Percentiles rank a stretch among this genome's conserved stretches.
Conservation (phyloP, 2,888 invertebrate genomes). For the Patella pellucida region DNA sequence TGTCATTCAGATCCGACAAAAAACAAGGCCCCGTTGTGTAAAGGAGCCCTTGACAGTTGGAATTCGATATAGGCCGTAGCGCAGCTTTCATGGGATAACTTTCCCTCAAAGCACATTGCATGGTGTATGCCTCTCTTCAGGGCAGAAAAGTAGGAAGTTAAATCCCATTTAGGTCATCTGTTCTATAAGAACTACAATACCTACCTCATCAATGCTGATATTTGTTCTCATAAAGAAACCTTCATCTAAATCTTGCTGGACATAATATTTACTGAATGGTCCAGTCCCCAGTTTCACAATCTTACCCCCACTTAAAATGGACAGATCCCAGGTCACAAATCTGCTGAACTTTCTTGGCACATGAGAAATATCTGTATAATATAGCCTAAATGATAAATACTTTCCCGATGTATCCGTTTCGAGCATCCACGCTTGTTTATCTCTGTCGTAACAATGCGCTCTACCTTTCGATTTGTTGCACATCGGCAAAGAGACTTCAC, state of each 20-base stretch:
- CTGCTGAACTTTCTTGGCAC: conserved; percentile 84
- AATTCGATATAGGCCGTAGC: too few species aligned
- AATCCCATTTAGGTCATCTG: too few species aligned
- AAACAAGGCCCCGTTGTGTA: too few species aligned
- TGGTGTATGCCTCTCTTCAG: too few species aligned
- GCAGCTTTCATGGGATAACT: too few species aligned
- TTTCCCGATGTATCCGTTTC: conserved; percentile 85
- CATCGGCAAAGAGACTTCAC: conserved; percentile 74
- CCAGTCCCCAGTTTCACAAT: conserved; percentile 79
- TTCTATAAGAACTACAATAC: conserved; percentile 24
- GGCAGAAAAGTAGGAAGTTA: too few species aligned
- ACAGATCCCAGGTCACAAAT: conserved; percentile 64
- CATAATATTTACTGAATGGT: conserved; percentile 85
- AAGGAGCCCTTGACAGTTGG: too few species aligned
- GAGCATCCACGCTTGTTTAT: conserved; percentile 86
- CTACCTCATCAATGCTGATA: conserved; percentile 81
- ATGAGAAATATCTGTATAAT: conserved; percentile 73
- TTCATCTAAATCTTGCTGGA: conserved; percentile 84
- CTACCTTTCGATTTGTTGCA: conserved; percentile 50
- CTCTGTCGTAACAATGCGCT: conserved; percentile 81
- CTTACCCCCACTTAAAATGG: conserved; percentile 57
- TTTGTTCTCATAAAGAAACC: conserved; percentile 87
- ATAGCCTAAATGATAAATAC: conserved; percentile 81
- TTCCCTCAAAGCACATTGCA: too few species aligned
- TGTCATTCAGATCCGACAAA: too few species aligned